Percentiles rank a stretch among this genome's conserved stretches.
These are phyloP conservation scores for Psittacula derbiana DNA, from an alignment of 2,797 vertebrate species.

Conservation along the genomic window DNA sequence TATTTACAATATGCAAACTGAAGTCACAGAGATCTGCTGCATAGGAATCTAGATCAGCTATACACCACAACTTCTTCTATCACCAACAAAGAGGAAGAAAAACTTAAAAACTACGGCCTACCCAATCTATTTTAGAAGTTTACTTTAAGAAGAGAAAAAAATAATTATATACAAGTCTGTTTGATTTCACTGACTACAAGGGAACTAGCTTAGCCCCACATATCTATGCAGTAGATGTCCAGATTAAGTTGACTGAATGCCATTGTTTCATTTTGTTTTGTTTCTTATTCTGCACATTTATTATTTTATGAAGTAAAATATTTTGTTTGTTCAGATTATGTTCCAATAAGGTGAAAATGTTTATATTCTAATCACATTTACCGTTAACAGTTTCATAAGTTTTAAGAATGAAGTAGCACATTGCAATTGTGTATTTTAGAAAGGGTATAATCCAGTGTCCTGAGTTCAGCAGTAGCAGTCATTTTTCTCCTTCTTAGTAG, in stretches of 20 bases:
- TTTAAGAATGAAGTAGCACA: neutral
- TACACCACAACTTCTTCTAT: neutral
- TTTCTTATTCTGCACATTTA: neutral
- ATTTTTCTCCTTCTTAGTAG: no score
- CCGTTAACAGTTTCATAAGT: neutral
- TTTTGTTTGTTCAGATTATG: neutral
- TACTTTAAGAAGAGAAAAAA: neutral
- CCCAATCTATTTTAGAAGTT: neutral
- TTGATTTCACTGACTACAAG: neutral
- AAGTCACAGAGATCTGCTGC: neutral
- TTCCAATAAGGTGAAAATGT: neutral
- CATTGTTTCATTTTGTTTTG: fast-evolving
- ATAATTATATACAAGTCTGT: neutral
- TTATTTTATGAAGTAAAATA: neutral
- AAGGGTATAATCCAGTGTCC: neutral
- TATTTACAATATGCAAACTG: neutral
- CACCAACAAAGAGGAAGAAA: neutral
- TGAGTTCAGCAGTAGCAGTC: no score
- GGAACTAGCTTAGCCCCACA: neutral
- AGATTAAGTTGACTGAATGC: neutral
- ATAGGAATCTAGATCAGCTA: neutral
- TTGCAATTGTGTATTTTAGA: neutral
- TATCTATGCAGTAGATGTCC: neutral
- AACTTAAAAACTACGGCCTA: neutral
- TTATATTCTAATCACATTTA: neutral